Evolutionary conservation across 2,888 invertebrate genomes (phyloP).

Genomic region (Conistra vaccinii): DNA sequence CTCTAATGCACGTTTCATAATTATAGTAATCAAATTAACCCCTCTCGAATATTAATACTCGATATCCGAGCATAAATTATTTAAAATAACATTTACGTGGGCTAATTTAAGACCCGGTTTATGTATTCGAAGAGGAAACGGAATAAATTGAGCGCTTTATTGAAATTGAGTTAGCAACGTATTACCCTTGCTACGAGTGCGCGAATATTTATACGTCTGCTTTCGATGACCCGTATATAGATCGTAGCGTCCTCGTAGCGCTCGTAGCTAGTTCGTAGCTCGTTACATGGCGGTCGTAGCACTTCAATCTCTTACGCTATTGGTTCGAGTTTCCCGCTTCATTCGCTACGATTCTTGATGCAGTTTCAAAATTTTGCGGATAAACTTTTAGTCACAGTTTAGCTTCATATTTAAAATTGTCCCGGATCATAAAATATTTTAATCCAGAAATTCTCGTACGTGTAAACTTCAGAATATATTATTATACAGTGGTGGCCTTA

Average conservation of each 20-base stretch:
- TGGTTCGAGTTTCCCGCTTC: constrained; percentile 70
- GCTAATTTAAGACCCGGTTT: constrained; percentile 65
- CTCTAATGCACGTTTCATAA: constrained; percentile 35
- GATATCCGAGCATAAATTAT: constrained; percentile 38
- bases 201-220: constrained; percentile 61
- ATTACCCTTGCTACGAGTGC: constrained; percentile 66
- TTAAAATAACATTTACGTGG: constrained; percentile 68
- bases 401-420: constrained; percentile 10
- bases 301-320: constrained; percentile 80
- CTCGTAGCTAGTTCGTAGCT: constrained; percentile 73
- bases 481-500: constrained; percentile 20
- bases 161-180: constrained; percentile 76
- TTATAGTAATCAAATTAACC: constrained; percentile 43
- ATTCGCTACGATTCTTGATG: constrained; percentile 58
- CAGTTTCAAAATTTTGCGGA: constrained; percentile 42
- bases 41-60: constrained; percentile 13
- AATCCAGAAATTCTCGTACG: constrained; percentile 3
- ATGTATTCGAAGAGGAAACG: constrained; percentile 69
- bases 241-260: constrained; percentile 68
- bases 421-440: constrained; percentile 12
- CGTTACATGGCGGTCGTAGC: constrained; percentile 73
- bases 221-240: constrained; percentile 70
- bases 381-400: constrained; percentile 17
- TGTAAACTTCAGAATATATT: constrained; percentile 18
- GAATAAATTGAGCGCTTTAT: constrained; percentile 77